Conservation (phyloP, 2,113 vertebrate genomes). For the Falcunculus frontatus region DNA sequence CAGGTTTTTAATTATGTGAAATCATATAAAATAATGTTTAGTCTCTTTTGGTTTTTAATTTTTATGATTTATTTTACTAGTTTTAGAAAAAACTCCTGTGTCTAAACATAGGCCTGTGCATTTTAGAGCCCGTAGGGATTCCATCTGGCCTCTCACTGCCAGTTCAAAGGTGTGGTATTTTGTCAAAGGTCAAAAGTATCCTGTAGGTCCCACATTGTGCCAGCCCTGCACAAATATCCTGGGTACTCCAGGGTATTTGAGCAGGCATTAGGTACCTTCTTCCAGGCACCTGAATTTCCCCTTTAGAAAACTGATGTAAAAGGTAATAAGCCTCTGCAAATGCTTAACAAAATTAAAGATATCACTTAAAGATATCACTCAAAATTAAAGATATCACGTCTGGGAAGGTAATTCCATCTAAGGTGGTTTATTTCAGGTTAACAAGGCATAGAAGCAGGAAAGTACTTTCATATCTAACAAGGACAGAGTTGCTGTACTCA, state of each 20-base stretch:
- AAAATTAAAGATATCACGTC: not conserved
- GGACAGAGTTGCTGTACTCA: not conserved
- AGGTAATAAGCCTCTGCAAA: not conserved
- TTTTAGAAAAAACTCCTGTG: not conserved
- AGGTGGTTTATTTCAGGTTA: constrained; percentile 20
- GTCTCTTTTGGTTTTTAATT: not conserved
- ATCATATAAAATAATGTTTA: not conserved
- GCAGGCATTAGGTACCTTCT: not conserved
- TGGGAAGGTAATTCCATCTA: not conserved
- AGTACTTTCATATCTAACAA: not conserved
- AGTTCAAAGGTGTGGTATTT: not conserved
- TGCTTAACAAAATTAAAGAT: not conserved
- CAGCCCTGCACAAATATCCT: not conserved
- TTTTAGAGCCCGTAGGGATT: not conserved
- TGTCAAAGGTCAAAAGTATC: not conserved
- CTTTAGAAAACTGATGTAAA: not conserved
- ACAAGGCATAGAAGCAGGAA: not conserved
- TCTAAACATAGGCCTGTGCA: not conserved
- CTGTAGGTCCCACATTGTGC: not conserved
- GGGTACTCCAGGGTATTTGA: not conserved
- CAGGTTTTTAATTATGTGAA: not conserved
- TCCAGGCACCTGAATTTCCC: not conserved
- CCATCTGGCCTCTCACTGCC: not conserved
- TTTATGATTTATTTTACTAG: not conserved
- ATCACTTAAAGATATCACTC: too few relatives aligned